Evolutionary conservation across 2,888 invertebrate genomes (phyloP).

Genomic region (Pristionchus japonicus): DNA sequence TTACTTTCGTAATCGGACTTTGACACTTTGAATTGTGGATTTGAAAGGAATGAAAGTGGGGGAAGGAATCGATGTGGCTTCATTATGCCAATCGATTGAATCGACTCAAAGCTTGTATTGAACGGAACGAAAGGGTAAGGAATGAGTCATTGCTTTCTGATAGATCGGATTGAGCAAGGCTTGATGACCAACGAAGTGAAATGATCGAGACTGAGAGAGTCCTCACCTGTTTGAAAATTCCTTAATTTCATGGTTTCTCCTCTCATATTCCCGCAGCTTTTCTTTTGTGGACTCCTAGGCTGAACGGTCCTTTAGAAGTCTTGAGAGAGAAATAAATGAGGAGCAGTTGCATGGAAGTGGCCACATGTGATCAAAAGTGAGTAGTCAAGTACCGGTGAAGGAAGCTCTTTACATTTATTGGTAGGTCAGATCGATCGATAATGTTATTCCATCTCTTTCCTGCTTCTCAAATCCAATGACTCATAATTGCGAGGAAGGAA

Average conservation of each 20-base stretch:
- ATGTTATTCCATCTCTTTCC: background rate
- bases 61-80: too few relatives aligned
- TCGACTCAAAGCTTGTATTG: too few relatives aligned
- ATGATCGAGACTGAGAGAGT: too few relatives aligned
- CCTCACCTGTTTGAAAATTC: too few relatives aligned
- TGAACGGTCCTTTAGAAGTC: background rate
- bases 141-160: too few relatives aligned
- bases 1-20: too few relatives aligned
- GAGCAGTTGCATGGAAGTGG: background rate
- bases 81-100: too few relatives aligned
- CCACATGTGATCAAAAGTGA: background rate
- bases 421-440: background rate
- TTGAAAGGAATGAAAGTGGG: too few relatives aligned
- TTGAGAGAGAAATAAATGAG: background rate
- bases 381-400: background rate
- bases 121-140: too few relatives aligned
- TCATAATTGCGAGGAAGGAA: background rate
- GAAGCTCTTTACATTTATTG: background rate
- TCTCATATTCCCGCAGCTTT: background rate
- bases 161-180: too few relatives aligned
- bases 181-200: too few relatives aligned
- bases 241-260: background rate
- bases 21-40: too few relatives aligned
- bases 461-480: background rate
- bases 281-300: background rate